A percentile compares a stretch with the other conserved stretches of the same genome.
phyloP scores from a whole-genome alignment of 2,888 invertebrate species.

The Eilema sororculum region DNA sequence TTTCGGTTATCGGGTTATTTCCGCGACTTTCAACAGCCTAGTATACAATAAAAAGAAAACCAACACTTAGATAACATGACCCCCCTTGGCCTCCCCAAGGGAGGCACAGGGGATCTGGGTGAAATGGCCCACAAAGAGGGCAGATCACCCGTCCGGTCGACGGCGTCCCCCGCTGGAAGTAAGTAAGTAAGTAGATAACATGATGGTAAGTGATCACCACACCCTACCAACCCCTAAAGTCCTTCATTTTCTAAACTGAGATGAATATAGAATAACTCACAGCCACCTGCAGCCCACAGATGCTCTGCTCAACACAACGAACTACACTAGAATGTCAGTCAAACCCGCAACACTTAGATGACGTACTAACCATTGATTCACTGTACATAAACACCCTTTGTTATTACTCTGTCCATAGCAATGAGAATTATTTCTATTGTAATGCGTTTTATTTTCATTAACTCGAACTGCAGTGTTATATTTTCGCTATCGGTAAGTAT shows the following conservation, averaged over 20 bases:
- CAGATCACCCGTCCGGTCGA: too few relatives aligned
- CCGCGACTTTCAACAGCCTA: too few relatives aligned
- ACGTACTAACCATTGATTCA: slow-evolving; percentile 46
- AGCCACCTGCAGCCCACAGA: slow-evolving; percentile 9
- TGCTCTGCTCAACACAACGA: slow-evolving; percentile 10
- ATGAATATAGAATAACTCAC: slow-evolving; percentile 10
- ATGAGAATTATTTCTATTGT: slow-evolving; percentile 23
- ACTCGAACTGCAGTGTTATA: not conserved
- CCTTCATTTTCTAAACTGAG: not conserved
- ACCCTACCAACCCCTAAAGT: too few relatives aligned
- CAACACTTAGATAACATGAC: too few relatives aligned
- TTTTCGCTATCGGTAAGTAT: not conserved
- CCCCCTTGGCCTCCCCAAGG: too few relatives aligned
- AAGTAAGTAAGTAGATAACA: too few relatives aligned
- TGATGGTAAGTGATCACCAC: too few relatives aligned
- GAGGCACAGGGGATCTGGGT: too few relatives aligned
- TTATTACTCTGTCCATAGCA: slow-evolving; percentile 23
- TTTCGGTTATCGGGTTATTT: too few relatives aligned
- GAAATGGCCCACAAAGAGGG: too few relatives aligned
- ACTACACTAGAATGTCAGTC: not conserved
- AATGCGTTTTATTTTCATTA: slow-evolving; percentile 25
- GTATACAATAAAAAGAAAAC: too few relatives aligned
- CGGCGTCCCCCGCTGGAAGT: too few relatives aligned
- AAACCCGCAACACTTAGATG: slow-evolving; percentile 43
- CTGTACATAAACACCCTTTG: slow-evolving; percentile 63